Percentiles rank a stretch among this genome's conserved stretches.
Conservation (phyloP, 2,113 vertebrate species). For the Tupaia tana region DNA sequence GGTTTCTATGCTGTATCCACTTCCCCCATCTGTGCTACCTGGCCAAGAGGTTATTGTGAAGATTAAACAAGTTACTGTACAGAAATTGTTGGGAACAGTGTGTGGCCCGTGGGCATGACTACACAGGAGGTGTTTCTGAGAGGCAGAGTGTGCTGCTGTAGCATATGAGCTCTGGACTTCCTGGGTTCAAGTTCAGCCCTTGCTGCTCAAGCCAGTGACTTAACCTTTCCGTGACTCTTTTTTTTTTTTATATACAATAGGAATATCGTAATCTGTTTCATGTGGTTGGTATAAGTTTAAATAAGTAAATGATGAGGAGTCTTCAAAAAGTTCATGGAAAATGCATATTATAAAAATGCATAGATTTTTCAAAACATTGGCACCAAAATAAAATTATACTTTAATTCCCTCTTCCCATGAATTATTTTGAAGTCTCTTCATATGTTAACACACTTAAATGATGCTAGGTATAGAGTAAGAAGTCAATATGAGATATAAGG, state of each 20-base stretch:
- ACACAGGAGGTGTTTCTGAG: background rate
- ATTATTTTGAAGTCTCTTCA: no score
- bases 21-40: background rate
- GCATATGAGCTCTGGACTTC: background rate
- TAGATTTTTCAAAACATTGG: no score
- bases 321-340: no score
- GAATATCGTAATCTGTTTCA: background rate
- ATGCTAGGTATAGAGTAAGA: background rate
- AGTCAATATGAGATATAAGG: rapidly evolving
- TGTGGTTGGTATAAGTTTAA: background rate
- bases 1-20: background rate
- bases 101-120: rapidly evolving
- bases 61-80: background rate
- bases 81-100: background rate
- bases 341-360: no score
- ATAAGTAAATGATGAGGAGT: background rate
- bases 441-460: background rate
- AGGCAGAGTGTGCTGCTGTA: background rate
- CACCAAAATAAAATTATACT: no score
- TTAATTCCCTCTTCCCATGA: no score
- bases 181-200: background rate
- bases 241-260: background rate
- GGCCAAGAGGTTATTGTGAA: background rate
- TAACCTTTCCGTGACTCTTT: background rate
- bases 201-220: background rate